Percentiles rank a stretch among this genome's conserved stretches.
Evolutionary conservation across 1,140 invertebrate genomes (phyloP).

Genomic region (Wasmannia auropunctata): DNA sequence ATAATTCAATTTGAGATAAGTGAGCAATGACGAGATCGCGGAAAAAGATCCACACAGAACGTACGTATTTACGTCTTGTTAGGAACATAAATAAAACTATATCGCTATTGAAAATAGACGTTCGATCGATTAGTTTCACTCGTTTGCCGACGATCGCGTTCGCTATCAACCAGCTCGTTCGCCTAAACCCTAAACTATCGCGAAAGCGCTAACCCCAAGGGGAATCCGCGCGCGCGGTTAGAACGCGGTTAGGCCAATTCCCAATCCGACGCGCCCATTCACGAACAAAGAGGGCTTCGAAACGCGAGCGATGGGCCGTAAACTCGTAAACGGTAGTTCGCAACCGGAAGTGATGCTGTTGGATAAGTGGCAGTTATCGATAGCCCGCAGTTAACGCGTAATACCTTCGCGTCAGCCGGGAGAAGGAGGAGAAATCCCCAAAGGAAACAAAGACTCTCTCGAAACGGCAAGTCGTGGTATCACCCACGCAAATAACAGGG

Average conservation of each 20-base stretch:
- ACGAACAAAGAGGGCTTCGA: not conserved
- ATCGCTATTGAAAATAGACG: not conserved
- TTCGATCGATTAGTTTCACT: not conserved
- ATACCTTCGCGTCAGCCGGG: not conserved
- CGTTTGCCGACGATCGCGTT: not conserved
- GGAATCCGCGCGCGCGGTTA: constrained; percentile 1
- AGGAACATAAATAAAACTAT: not conserved
- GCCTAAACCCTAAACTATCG: constrained; percentile 3
- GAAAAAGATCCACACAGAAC: not conserved
- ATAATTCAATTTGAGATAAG: not conserved
- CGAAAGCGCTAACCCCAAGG: not conserved
- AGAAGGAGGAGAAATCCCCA: constrained; percentile 16
- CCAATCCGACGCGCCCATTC: constrained; percentile 26
- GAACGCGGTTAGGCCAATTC: not conserved
- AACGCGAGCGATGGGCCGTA: constrained; percentile 68
- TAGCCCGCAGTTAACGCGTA: constrained; percentile 76
- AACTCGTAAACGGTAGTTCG: constrained; percentile 80
- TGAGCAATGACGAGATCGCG: not conserved
- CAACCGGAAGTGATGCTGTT: constrained; percentile 81
- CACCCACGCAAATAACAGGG: constrained; percentile 74
- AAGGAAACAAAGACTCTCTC: constrained; percentile 51
- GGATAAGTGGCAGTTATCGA: constrained; percentile 81
- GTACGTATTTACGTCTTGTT: too few relatives aligned
- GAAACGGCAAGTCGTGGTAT: constrained; percentile 33
- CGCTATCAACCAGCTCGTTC: not conserved